Percentiles rank a stretch among this genome's conserved stretches.
Conservation (phyloP, 2,888 invertebrate genomes). For the Plutella xylostella region DNA sequence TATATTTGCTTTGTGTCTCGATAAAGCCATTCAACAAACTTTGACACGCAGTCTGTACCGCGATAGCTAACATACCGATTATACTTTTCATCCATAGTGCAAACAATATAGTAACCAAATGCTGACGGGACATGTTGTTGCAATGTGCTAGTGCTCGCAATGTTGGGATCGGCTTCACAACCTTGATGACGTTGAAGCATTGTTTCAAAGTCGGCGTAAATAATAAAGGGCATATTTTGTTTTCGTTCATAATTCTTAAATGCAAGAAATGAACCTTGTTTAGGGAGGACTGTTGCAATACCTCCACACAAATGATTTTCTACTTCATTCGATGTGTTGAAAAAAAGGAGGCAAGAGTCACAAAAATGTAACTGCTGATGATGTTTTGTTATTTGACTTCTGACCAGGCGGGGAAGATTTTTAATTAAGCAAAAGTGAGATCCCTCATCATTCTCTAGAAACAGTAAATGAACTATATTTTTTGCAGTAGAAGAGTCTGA, state of each 20-base stretch:
- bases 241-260: conserved; percentile 14
- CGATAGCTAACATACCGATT: conserved; percentile 7
- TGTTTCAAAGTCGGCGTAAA: conserved; percentile 12
- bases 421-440: neutral
- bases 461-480: conserved; percentile 2
- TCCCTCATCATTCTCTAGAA: neutral
- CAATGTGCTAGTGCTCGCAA: neutral
- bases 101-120: conserved; percentile 1
- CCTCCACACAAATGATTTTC: conserved; percentile 9
- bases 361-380: neutral
- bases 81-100: neutral
- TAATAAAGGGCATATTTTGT: conserved; percentile 10
- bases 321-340: conserved; percentile 1
- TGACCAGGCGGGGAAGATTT: neutral
- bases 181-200: conserved; percentile 1
- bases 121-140: conserved; percentile 3
- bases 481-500: neutral
- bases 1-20: conserved; percentile 3
- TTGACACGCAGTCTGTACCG: conserved; percentile 5
- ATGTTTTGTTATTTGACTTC: neutral
- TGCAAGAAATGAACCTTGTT: conserved; percentile 7
- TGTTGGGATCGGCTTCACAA: neutral
- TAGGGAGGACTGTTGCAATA: conserved; percentile 6
- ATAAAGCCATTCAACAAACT: conserved; percentile 3
- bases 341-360: conserved; percentile 6